Percentiles rank a stretch among this genome's conserved stretches.
Evolutionary conservation across 2,888 invertebrate species (phyloP).

Genomic region (Drosophila colorata): DNA sequence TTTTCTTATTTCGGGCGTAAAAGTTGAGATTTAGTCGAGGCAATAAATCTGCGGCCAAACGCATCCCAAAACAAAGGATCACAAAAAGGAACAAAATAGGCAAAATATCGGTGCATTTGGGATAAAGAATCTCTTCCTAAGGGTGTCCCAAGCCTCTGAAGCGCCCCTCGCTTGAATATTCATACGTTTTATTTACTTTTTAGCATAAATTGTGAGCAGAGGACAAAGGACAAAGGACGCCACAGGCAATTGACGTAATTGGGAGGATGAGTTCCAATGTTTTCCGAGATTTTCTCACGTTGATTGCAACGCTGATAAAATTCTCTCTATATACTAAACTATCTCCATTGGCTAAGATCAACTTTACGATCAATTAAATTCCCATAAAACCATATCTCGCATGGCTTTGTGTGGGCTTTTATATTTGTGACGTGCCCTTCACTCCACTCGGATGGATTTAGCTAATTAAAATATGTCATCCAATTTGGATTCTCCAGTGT

Average conservation of each 20-base stretch:
- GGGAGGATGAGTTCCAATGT: constrained; percentile 21
- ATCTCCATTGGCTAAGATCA: not conserved
- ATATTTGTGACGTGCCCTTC: constrained; percentile 9
- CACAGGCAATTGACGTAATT: constrained; percentile 52
- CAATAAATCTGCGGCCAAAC: constrained; percentile 77
- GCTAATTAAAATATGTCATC: constrained; percentile 47
- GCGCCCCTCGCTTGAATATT: constrained; percentile 34
- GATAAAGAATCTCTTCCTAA: constrained; percentile 16
- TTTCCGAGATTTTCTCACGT: constrained; percentile 34
- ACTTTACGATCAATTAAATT: constrained; percentile 44
- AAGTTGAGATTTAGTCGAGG: constrained; percentile 40
- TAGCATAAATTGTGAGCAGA: constrained; percentile 42
- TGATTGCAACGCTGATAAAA: constrained; percentile 6
- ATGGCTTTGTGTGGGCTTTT: constrained; percentile 21
- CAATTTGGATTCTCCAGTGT: constrained; percentile 37
- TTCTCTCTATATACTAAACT: not conserved
- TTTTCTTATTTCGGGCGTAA: constrained; percentile 11
- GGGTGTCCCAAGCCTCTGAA: constrained; percentile 32
- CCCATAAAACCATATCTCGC: constrained; percentile 29
- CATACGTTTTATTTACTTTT: constrained; percentile 44
- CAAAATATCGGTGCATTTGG: constrained; percentile 50
- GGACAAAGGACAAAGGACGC: constrained; percentile 25
- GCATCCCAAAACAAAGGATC: constrained; percentile 56
- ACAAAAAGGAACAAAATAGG: constrained; percentile 53
- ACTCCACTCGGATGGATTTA: not conserved